Percentiles rank a stretch among this genome's conserved stretches.
Evolutionary conservation across 1,140 invertebrate genomes (phyloP).

Genomic region (Cherax quadricarinatus): DNA sequence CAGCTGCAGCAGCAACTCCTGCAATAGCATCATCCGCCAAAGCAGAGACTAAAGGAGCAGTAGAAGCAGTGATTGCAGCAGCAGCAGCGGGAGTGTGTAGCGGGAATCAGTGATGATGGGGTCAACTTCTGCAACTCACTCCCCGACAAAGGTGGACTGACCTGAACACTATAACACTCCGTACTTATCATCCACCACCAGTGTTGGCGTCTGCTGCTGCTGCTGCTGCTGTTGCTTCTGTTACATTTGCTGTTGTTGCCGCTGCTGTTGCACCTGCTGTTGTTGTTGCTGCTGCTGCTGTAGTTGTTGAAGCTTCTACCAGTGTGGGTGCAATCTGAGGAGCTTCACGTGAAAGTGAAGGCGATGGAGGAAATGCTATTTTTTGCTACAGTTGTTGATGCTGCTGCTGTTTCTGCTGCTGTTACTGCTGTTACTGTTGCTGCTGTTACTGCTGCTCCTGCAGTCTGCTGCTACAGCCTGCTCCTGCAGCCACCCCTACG

Average conservation of each 20-base stretch:
- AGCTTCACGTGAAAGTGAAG: background rate
- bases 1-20: background rate
- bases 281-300: background rate
- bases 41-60: background rate
- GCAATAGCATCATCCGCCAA: background rate
- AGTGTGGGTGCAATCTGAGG: background rate
- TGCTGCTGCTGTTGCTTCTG: slow-evolving; percentile 6
- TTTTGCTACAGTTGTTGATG: background rate
- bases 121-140: slow-evolving; percentile 57
- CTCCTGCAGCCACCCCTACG: too few species aligned
- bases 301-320: background rate
- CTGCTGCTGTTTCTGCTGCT: background rate
- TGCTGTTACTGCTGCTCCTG: background rate
- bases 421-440: background rate
- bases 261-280: background rate
- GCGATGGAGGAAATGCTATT: background rate
- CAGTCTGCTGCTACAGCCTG: background rate
- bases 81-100: background rate
- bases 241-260: too few species aligned
- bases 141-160: slow-evolving; percentile 56
- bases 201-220: background rate
- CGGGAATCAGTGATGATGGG: slow-evolving; percentile 32
- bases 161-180: slow-evolving; percentile 11
- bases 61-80: background rate
- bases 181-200: background rate